These are phyloP conservation scores for Drosophila sordidapex DNA, from an alignment of 2,888 invertebrate species.

Conservation along the genomic window DNA sequence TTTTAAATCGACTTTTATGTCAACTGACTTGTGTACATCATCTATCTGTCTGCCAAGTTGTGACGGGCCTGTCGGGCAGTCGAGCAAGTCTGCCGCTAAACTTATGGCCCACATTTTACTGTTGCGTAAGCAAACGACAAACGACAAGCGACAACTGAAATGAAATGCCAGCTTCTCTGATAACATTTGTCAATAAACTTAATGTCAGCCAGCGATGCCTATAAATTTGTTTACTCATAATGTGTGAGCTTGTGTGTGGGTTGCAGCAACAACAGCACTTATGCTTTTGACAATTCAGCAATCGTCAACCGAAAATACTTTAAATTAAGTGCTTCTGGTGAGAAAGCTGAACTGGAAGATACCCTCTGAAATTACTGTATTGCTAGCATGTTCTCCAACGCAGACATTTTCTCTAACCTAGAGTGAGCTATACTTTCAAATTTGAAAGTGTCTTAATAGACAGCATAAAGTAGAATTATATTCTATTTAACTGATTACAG, in stretches of 20 bases:
- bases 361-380: conserved; percentile 2
- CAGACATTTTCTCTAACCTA: not conserved
- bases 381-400: not conserved
- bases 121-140: conserved; percentile 73
- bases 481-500: not conserved
- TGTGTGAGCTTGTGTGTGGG: conserved; percentile 17
- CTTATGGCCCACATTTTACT: conserved; percentile 75
- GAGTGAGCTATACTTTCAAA: not conserved
- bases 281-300: conserved; percentile 12
- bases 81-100: conserved; percentile 48
- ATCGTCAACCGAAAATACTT: not conserved
- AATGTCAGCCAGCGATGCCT: conserved; percentile 63
- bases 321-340: not conserved
- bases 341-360: not conserved
- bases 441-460: not conserved
- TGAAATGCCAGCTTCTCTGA: conserved; percentile 73
- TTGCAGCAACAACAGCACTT: conserved; percentile 29
- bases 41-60: conserved; percentile 43
- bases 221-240: conserved; percentile 51
- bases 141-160: conserved; percentile 62
- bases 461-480: not conserved
- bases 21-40: conserved; percentile 74
- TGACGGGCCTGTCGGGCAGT: not conserved
- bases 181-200: conserved; percentile 80
- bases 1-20: conserved; percentile 80